phyloP scores from a whole-genome alignment of 2,797 vertebrate genomes.

The Perdix hodgsoniae region DNA sequence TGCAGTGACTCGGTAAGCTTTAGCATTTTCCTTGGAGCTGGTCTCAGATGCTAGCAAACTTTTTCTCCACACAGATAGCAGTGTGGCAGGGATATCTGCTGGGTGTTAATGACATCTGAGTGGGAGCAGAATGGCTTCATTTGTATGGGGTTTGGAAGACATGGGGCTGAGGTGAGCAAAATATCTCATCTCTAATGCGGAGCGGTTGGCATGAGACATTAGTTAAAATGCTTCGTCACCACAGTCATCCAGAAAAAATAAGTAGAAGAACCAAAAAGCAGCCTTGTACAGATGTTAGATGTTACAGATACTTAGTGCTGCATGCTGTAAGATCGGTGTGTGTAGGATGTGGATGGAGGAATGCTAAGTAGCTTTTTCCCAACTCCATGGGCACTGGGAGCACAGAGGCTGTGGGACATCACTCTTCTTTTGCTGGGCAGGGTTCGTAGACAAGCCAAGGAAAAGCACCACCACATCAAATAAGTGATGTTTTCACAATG shows the following conservation, averaged over 20 bases:
- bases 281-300: fast-evolving
- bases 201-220: neutral
- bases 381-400: neutral
- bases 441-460: neutral
- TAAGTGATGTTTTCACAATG: neutral
- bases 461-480: neutral
- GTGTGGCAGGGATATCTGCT: fast-evolving
- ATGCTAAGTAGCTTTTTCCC: neutral
- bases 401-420: fast-evolving
- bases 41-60: neutral
- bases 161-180: neutral
- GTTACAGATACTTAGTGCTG: fast-evolving
- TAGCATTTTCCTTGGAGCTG: neutral
- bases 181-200: neutral
- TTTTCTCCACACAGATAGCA: neutral
- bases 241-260: neutral
- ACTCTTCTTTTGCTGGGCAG: neutral
- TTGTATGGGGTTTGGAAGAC: neutral
- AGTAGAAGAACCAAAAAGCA: neutral
- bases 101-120: fast-evolving
- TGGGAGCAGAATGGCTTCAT: neutral
- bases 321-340: fast-evolving
- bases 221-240: neutral
- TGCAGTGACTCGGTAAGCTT: neutral
- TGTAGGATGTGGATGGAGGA: neutral